phyloP scores from a whole-genome alignment of 2,113 vertebrate species.

The Eira barbara region DNA sequence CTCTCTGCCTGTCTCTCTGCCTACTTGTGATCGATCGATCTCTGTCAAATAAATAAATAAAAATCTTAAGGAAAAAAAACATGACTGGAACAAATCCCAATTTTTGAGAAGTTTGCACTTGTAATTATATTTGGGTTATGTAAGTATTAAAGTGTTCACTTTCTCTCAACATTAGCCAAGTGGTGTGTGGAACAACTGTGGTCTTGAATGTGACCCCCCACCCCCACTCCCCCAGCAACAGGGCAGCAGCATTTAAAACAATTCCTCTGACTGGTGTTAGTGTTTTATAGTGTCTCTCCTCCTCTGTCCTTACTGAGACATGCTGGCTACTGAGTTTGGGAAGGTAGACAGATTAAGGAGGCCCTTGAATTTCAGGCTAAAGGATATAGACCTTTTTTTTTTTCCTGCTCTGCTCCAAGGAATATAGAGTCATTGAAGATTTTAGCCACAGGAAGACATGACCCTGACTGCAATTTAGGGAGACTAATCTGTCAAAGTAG shows the following conservation, averaged over 20 bases:
- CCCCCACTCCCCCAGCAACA: background rate
- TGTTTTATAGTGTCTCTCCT: background rate
- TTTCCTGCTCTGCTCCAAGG: background rate
- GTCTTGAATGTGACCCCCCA: background rate
- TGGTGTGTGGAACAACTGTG: background rate
- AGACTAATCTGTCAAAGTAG: background rate
- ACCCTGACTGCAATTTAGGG: background rate
- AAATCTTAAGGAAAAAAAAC: no score
- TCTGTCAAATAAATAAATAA: no score
- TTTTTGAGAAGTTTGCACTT: background rate
- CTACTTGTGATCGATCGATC: no score
- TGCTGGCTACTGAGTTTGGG: background rate
- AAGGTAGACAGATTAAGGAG: background rate
- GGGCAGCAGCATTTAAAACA: background rate
- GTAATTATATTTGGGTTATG: background rate
- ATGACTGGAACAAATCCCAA: background rate
- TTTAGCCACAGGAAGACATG: background rate
- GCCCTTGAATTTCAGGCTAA: background rate
- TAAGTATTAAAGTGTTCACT: background rate
- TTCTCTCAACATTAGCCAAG: background rate
- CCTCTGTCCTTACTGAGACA: background rate
- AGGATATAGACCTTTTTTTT: background rate
- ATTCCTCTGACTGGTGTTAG: background rate
- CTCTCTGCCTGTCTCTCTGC: no score
- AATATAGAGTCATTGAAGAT: background rate